phyloP scores from a whole-genome alignment of 2,797 vertebrate species.

The Hydrocynus forskahlii region DNA sequence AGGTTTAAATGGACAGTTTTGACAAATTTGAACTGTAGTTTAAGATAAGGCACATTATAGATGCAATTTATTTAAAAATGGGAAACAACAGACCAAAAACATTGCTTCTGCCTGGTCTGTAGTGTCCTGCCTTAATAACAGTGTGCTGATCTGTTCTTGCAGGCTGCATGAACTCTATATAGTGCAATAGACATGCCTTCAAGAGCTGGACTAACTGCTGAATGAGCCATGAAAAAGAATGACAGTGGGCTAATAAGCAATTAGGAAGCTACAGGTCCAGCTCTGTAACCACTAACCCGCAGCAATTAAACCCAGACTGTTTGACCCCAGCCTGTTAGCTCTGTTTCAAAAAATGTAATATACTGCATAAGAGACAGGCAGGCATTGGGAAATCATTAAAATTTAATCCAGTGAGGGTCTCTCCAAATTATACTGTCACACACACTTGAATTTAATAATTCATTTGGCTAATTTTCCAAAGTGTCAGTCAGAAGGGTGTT shows the following conservation, averaged over 20 bases:
- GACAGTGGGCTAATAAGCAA: background rate
- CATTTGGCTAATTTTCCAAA: conserved; percentile 53
- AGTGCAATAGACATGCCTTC: background rate
- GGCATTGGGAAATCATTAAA: conserved; percentile 44
- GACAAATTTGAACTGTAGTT: no score
- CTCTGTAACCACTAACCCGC: background rate
- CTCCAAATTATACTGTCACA: conserved; percentile 48
- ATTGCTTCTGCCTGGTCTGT: no score
- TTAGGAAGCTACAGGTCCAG: conserved; percentile 19
- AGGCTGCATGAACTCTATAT: background rate
- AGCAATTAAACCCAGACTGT: conserved; percentile 5
- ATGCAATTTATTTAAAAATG: no score
- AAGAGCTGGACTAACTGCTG: background rate
- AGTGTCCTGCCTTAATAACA: background rate
- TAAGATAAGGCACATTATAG: no score
- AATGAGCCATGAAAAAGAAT: conserved; percentile 14
- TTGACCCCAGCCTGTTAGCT: conserved; percentile 11
- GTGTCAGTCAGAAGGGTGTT: conserved; percentile 10
- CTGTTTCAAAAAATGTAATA: conserved; percentile 34
- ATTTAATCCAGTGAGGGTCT: conserved; percentile 52
- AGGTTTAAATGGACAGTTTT: no score
- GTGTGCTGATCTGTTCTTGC: background rate
- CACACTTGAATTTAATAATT: conserved; percentile 57
- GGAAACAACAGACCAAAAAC: no score
- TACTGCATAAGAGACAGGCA: conserved; percentile 23